Conservation (phyloP, 1,140 invertebrate species). For the Chironomus striatipennis region DNA sequence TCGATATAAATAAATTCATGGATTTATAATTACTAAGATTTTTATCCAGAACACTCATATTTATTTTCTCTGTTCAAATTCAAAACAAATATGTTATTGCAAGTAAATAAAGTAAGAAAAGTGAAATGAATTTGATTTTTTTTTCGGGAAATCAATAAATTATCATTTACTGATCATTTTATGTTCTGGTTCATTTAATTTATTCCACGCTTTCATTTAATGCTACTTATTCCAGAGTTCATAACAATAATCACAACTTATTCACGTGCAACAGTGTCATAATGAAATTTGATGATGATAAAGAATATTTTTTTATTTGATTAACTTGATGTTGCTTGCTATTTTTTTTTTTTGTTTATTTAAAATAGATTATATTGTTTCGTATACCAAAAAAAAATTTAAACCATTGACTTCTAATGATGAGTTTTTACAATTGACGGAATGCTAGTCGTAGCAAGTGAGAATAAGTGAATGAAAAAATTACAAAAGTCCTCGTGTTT, state of each 20-base stretch:
- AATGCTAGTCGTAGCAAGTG: background rate
- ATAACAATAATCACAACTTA: background rate
- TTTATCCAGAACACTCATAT: background rate
- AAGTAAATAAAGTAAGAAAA: background rate
- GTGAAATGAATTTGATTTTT: background rate
- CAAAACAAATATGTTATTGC: background rate
- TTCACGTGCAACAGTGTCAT: background rate
- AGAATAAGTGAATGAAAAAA: background rate
- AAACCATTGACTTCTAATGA: too few species aligned
- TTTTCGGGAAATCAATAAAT: background rate
- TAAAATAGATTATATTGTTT: too few species aligned
- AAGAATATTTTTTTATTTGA: background rate
- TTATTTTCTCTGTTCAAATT: slow-evolving; percentile 5
- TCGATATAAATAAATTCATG: background rate
- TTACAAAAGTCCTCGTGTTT: too few species aligned
- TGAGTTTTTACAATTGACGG: too few species aligned
- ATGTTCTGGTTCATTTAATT: background rate
- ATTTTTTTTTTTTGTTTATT: too few species aligned
- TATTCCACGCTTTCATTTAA: background rate
- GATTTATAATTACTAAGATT: background rate
- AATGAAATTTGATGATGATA: slow-evolving; percentile 2
- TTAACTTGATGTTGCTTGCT: background rate
- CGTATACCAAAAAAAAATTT: too few species aligned
- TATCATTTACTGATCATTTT: slow-evolving; percentile 2
- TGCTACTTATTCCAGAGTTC: background rate